Percentiles rank a stretch among this genome's conserved stretches.
phyloP scores from a whole-genome alignment of 2,888 invertebrate genomes.

The Miltochrista miniata region DNA sequence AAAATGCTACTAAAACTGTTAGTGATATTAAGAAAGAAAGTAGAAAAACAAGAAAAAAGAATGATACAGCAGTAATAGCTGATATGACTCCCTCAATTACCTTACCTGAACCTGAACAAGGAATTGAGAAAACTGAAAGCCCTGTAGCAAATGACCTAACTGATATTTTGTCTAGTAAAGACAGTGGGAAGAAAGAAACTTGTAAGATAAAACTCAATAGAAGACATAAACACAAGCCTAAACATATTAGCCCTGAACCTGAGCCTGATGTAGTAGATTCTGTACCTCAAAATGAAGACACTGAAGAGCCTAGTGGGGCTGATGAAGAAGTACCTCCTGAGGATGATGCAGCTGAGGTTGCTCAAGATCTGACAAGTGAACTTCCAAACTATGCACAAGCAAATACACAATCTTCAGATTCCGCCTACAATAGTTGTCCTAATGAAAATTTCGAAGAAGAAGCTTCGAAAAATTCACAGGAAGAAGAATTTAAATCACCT shows the following conservation, averaged over 20 bases:
- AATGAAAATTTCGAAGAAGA: constrained; percentile 76
- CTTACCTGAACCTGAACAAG: constrained; percentile 45
- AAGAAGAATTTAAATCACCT: constrained; percentile 77
- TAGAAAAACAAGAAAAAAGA: constrained; percentile 67
- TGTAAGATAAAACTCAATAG: constrained; percentile 58
- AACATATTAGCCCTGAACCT: constrained; percentile 60
- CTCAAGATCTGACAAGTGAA: constrained; percentile 50
- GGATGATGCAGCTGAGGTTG: constrained; percentile 41
- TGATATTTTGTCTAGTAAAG: constrained; percentile 63
- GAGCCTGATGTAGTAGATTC: constrained; percentile 40
- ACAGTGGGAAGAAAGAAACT: constrained; percentile 54
- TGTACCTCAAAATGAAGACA: constrained; percentile 28
- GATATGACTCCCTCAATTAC: constrained; percentile 12
- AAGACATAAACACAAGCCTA: constrained; percentile 63
- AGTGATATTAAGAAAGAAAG: constrained; percentile 72
- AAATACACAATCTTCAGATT: constrained; percentile 68
- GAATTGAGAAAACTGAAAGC: constrained; percentile 46
- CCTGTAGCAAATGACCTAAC: constrained; percentile 63
- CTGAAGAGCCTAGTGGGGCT: constrained; percentile 29
- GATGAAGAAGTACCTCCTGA: constrained; percentile 46
- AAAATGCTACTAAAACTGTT: constrained; percentile 66
- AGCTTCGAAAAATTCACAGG: constrained; percentile 61
- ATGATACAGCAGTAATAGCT: constrained; percentile 39
- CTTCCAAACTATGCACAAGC: constrained; percentile 57
- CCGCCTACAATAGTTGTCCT: constrained; percentile 75